Evolutionary conservation across 2,888 invertebrate species (phyloP), one percentile per base, ranked within the genome.

Genomic region (Ophion slaviceki): DNA sequence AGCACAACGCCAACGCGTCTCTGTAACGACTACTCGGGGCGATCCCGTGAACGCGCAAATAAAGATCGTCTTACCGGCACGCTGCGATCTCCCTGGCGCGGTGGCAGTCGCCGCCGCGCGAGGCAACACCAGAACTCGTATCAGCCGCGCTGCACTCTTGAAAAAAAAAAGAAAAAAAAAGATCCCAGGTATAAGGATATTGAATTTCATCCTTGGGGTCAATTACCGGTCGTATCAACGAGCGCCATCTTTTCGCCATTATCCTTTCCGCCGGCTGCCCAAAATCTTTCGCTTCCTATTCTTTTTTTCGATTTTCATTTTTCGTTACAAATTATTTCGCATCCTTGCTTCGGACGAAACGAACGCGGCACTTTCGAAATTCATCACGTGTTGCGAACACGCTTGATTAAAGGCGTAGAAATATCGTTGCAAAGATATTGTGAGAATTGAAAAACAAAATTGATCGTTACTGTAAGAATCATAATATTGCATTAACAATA

Each of bases 51-150:
- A 68, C 62, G 82, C 66, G 68, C 76, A 70, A 77, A 86, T 80
- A 74, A 85, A 77, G 74, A 87, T 85, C 81, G 81, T 84, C 83
- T 84, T 86, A 86, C 71, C 32, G 74, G 59, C 75, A 78, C 72
- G 80, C 75, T 66, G 53, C 68, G 78, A 79, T 80, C 72, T 61
- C 75, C 72, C 70, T 61, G 36, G 10, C n/a, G 53, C 53, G 53
- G 14, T 14, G 47, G 14, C 11, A 14, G 47, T 47, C 11, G 47
- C 47, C 47, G 28, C 8, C 11, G 20, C 57, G 24, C 53, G 45
- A 68, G 28, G 5, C 59, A 28, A 68, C 74, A 45, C 53, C 66
- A 78, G 68, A 78, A 68, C 68, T 78, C 53, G 68, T 57, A 77
- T 77, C 64, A 66, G 67, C 20, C 36, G 14, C 53, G 32, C 67